These are phyloP conservation scores for Siphlonurus alternatus DNA, from an alignment of 2,888 invertebrate species.

Conservation along the genomic window DNA sequence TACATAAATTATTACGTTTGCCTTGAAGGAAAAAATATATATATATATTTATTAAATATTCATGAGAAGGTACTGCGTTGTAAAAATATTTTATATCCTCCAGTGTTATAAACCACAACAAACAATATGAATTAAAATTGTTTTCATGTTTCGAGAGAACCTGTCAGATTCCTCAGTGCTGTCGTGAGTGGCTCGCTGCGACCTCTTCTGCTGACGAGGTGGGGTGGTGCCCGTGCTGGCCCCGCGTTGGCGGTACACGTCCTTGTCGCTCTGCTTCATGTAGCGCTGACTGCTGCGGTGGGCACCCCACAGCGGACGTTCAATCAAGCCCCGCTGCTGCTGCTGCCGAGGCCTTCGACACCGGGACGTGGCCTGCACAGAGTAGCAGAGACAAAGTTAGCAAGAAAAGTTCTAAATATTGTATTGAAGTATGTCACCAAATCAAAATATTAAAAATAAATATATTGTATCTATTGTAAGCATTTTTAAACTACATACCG, in stretches of 20 bases:
- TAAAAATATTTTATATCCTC: no score
- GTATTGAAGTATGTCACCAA: no score
- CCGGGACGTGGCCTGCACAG: background rate
- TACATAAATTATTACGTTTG: no score
- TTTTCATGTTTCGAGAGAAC: no score
- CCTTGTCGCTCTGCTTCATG: conserved; percentile 78
- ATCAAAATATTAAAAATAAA: background rate
- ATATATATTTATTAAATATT: no score
- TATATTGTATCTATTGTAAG: background rate
- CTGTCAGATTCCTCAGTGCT: background rate
- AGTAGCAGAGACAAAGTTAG: no score
- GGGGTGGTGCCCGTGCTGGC: background rate
- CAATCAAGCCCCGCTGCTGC: conserved; percentile 13
- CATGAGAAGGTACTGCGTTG: no score
- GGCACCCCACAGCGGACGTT: conserved; percentile 28
- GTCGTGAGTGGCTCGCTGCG: background rate
- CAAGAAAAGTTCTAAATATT: no score
- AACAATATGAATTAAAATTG: no score
- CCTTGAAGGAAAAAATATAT: no score
- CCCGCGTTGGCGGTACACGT: conserved; percentile 24
- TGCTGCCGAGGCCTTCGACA: background rate
- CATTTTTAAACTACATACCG: no score
- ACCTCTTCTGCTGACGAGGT: background rate
- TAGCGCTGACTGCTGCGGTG: conserved; percentile 56
- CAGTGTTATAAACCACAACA: no score